These are phyloP conservation scores for Lamellibrachia luymesi DNA, from an alignment of 1,140 invertebrate genomes.

Conservation along the genomic window DNA sequence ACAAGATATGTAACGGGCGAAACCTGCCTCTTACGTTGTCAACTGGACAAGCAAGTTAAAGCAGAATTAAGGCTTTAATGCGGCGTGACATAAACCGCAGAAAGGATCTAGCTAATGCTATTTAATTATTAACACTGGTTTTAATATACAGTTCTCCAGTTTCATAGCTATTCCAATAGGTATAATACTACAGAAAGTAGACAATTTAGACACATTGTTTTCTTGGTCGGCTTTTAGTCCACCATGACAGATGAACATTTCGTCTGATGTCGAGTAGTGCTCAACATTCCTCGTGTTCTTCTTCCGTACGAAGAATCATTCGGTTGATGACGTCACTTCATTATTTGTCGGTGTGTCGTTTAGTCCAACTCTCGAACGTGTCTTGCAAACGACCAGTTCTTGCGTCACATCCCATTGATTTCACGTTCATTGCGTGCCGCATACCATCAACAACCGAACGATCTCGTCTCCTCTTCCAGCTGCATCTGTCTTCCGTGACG, in stretches of 20 bases:
- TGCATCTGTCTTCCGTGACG: not conserved
- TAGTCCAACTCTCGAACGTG: not conserved
- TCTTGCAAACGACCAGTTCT: not conserved
- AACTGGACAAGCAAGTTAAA: not conserved
- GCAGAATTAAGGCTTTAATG: not conserved
- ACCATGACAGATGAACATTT: not conserved
- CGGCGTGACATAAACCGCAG: not conserved
- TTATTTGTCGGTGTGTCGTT: too few species aligned
- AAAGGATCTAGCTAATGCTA: not conserved
- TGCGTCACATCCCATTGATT: not conserved
- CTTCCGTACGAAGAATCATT: too few species aligned
- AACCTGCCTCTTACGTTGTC: not conserved
- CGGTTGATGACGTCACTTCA: too few species aligned
- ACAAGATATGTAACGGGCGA: not conserved
- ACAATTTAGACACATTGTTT: not conserved
- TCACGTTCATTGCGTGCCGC: not conserved
- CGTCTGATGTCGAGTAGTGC: too few species aligned
- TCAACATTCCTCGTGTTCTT: too few species aligned
- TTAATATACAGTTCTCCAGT: not conserved
- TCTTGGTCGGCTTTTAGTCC: not conserved
- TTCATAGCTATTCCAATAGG: not conserved
- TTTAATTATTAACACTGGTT: constrained; percentile 1
- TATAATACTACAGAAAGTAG: not conserved
- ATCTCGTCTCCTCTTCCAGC: not conserved
- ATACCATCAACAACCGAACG: not conserved